Evolutionary conservation across 2,113 vertebrate species (phyloP).

Genomic region (Rhadina sibilatrix): DNA sequence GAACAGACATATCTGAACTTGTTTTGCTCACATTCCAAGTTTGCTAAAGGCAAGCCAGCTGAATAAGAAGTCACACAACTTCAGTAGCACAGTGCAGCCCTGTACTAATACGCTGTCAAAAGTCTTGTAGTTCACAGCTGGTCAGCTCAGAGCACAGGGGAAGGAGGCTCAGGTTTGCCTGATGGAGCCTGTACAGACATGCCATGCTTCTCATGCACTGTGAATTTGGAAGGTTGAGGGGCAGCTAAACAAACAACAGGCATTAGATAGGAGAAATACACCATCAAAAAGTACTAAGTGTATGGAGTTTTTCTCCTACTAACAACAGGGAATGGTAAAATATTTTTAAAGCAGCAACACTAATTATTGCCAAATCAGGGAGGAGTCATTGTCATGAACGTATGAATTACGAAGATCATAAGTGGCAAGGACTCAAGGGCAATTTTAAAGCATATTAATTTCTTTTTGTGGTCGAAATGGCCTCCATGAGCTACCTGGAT

Average conservation of each 20-base stretch:
- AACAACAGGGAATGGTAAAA: background rate
- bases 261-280: background rate
- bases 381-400: background rate
- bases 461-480: background rate
- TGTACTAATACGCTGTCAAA: slow-evolving; percentile 13
- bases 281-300: background rate
- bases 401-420: background rate
- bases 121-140: slow-evolving; percentile 5
- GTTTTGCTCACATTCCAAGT: background rate
- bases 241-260: background rate
- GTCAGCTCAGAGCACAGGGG: background rate
- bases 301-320: background rate
- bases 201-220: background rate
- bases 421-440: background rate
- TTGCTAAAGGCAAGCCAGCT: background rate
- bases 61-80: background rate
- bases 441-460: background rate
- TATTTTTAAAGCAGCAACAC: background rate
- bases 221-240: background rate
- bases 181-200: background rate
- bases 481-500: background rate
- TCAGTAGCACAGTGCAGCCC: background rate
- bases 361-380: background rate
- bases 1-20: slow-evolving; percentile 3
- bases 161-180: background rate